These are phyloP conservation scores for Pentamera pediparva DNA, from an alignment of 53 echinoderm and acorn worm genomes.

Conservation along the genomic window DNA sequence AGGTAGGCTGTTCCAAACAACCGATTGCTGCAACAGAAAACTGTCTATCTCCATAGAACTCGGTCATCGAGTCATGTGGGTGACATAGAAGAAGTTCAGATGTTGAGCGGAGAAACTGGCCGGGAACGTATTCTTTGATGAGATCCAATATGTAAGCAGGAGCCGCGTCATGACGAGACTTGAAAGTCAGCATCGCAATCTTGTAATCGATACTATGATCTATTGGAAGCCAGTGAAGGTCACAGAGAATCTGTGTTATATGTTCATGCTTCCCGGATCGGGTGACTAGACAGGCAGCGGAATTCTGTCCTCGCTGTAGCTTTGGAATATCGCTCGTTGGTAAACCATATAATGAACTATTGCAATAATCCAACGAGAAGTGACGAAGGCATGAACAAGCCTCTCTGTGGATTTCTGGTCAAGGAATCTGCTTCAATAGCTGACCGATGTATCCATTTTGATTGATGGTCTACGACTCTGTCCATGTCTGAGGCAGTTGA, in stretches of 20 bases:
- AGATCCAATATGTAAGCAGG: not conserved
- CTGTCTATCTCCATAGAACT: not conserved
- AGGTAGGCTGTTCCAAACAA: not conserved
- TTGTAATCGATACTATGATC: no score
- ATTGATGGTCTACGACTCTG: no score
- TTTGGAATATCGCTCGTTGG: not conserved
- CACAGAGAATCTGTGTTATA: not conserved
- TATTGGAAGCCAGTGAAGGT: not conserved
- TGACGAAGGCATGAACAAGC: no score
- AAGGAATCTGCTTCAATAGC: no score
- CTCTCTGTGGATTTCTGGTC: no score
- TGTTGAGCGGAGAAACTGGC: not conserved
- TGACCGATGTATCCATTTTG: no score
- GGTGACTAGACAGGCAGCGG: not conserved
- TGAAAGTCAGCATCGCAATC: no score
- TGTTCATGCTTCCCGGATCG: not conserved
- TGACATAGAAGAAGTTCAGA: not conserved
- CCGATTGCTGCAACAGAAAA: not conserved
- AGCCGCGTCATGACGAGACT: not conserved
- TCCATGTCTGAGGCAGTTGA: no score
- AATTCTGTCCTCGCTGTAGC: not conserved
- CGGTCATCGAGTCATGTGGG: not conserved
- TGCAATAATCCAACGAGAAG: not conserved
- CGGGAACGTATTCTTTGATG: not conserved
- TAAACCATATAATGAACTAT: not conserved